Evolutionary conservation across 2,113 vertebrate species (phyloP).

Genomic region (Channa argus): DNA sequence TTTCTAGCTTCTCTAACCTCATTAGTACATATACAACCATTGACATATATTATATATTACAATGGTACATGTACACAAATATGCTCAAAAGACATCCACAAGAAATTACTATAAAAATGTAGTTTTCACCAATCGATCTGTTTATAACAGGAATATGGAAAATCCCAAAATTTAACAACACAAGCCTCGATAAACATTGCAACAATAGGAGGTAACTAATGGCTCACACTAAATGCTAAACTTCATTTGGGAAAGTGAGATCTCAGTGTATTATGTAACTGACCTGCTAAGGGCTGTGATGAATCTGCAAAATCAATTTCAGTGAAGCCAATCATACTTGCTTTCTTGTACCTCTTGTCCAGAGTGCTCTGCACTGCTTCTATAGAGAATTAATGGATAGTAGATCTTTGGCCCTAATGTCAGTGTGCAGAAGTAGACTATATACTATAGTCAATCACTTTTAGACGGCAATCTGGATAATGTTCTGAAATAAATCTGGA

Average conservation of each 20-base stretch:
- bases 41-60: too few relatives aligned
- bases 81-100: too few relatives aligned
- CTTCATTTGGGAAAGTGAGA: slow-evolving; percentile 39
- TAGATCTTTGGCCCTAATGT: slow-evolving; percentile 29
- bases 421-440: slow-evolving; percentile 10
- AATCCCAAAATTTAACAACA: slow-evolving; percentile 31
- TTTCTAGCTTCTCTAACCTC: slow-evolving; percentile 8
- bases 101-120: too few relatives aligned
- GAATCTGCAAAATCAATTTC: slow-evolving; percentile 42
- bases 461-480: slow-evolving; percentile 54
- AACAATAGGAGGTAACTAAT: not conserved
- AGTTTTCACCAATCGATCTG: not conserved
- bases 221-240: slow-evolving; percentile 6
- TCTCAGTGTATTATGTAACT: slow-evolving; percentile 49
- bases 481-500: slow-evolving; percentile 30
- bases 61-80: too few relatives aligned
- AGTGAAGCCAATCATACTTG: slow-evolving; percentile 34
- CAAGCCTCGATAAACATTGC: slow-evolving; percentile 16
- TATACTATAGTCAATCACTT: slow-evolving; percentile 51
- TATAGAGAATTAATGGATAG: slow-evolving; percentile 44
- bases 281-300: slow-evolving; percentile 29
- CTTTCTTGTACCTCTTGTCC: slow-evolving; percentile 45
- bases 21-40: not conserved
- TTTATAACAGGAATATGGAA: not conserved
- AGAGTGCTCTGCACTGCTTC: slow-evolving; percentile 38